Evolutionary conservation across 2,888 invertebrate genomes (phyloP).

Genomic region (Aspidiotus destructor): DNA sequence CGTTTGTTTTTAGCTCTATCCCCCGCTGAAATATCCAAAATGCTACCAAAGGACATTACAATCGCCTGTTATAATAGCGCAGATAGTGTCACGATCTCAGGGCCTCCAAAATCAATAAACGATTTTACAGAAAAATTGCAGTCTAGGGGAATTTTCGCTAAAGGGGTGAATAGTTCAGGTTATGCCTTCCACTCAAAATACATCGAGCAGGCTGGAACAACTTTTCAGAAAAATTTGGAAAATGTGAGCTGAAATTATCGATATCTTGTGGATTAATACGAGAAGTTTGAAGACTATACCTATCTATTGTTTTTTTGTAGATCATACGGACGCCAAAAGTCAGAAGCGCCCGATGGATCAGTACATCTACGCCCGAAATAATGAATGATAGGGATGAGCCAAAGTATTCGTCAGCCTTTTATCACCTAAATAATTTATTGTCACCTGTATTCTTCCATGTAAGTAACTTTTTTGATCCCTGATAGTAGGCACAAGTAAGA

Average conservation of each 20-base stretch:
- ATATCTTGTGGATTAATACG: not conserved
- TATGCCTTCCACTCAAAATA: constrained; percentile 88
- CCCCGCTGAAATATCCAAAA: constrained; percentile 67
- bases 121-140: constrained; percentile 59
- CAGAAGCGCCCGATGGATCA: constrained; percentile 77
- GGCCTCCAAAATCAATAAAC: constrained; percentile 60
- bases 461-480: constrained; percentile 3
- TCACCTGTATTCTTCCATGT: constrained; percentile 61
- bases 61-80: constrained; percentile 91
- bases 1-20: constrained; percentile 47
- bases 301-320: constrained; percentile 38
- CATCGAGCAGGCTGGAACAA: constrained; percentile 74
- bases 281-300: not conserved
- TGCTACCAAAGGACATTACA: constrained; percentile 67
- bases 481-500: not conserved
- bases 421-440: constrained; percentile 91
- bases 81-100: constrained; percentile 91
- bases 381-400: constrained; percentile 71
- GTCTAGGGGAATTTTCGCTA: constrained; percentile 70
- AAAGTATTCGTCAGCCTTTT: constrained; percentile 74
- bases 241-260: constrained; percentile 40
- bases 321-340: constrained; percentile 69
- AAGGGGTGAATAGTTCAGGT: constrained; percentile 68
- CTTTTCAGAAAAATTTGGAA: constrained; percentile 63
- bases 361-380: constrained; percentile 82